Conservation (phyloP, 2,113 vertebrate species). For the Electrona antarctica region DNA sequence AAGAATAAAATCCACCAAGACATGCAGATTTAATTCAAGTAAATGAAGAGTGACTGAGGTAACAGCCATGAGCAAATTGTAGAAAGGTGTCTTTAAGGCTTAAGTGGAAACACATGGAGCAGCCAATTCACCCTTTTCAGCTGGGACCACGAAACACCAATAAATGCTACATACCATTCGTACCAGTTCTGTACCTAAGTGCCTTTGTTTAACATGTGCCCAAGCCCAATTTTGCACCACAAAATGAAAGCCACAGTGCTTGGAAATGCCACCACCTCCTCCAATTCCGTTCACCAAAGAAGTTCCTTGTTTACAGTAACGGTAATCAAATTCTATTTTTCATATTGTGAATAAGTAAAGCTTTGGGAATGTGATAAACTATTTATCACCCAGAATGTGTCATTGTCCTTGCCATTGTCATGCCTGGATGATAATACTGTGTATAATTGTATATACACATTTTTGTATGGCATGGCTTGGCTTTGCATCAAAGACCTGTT, state of each 20-base stretch:
- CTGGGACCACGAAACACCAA: slow-evolving; percentile 9
- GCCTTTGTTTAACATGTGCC: slow-evolving; percentile 17
- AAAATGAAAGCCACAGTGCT: neutral
- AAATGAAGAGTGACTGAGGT: slow-evolving; percentile 11
- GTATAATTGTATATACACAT: no score
- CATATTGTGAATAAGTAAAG: no score
- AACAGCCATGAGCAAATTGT: slow-evolving; percentile 39
- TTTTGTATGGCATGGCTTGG: no score
- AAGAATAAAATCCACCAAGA: neutral
- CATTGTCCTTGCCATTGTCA: no score
- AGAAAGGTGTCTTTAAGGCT: slow-evolving; percentile 61
- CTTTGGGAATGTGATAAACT: no score
- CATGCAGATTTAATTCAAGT: slow-evolving; percentile 2
- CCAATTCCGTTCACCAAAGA: no score
- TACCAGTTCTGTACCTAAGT: slow-evolving; percentile 21
- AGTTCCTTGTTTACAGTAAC: no score
- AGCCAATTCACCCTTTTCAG: slow-evolving; percentile 16
- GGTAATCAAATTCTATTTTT: no score
- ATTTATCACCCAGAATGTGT: no score
- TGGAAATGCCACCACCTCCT: no score
- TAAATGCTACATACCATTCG: slow-evolving; percentile 32
- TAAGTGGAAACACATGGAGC: slow-evolving; percentile 30
- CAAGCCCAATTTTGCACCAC: slow-evolving; percentile 9
- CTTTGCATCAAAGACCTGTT: no score
- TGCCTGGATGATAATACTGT: no score